phyloP scores from a whole-genome alignment of 2,888 invertebrate species.

The Brenthis daphne region DNA sequence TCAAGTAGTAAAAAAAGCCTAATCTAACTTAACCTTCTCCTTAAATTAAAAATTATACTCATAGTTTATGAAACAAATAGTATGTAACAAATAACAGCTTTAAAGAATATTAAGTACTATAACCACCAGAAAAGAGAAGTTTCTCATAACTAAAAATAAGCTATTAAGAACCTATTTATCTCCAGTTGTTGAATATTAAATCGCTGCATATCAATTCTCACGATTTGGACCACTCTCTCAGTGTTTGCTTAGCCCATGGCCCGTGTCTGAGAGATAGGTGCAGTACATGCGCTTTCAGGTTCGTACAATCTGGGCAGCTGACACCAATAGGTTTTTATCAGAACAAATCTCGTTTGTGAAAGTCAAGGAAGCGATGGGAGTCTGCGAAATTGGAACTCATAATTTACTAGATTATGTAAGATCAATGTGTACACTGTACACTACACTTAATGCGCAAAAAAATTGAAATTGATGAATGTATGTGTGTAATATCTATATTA shows the following conservation, averaged over 20 bases:
- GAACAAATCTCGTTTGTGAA: slow-evolving; percentile 75
- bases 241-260: slow-evolving; percentile 76
- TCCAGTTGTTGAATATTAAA: background rate
- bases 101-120: no score
- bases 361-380: slow-evolving; percentile 56
- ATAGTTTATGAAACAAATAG: no score
- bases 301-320: slow-evolving; percentile 72
- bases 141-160: no score
- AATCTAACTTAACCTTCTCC: no score
- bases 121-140: no score
- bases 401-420: slow-evolving; percentile 31
- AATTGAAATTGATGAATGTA: no score
- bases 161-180: no score
- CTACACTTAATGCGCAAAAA: background rate
- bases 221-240: slow-evolving; percentile 48
- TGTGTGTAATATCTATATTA: no score
- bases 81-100: no score
- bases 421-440: slow-evolving; percentile 26
- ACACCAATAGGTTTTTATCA: slow-evolving; percentile 81
- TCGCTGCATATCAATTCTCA: slow-evolving; percentile 5
- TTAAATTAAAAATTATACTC: no score
- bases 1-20: no score
- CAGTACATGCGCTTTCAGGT: slow-evolving; percentile 80
- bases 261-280: slow-evolving; percentile 76
- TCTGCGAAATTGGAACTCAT: slow-evolving; percentile 35